Base-by-base conservation (phyloP, 2,888 invertebrate genomes). In the Hirtodrosophila histrioides region DNA sequence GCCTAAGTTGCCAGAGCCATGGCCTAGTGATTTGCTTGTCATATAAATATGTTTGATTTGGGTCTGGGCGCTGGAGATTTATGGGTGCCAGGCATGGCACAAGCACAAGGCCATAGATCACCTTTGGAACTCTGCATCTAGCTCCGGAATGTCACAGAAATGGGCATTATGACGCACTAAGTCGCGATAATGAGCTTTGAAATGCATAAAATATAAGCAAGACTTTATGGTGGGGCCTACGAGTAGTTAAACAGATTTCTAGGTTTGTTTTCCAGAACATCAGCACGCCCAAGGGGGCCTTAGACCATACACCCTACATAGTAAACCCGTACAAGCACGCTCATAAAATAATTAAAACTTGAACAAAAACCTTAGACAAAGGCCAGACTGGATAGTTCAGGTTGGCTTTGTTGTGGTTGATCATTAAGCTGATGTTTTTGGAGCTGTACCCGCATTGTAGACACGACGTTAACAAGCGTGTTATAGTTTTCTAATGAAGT, bases 401-500 rank as follows among this genome's bases (percentile, higher is more conserved):
- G 50, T 62, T 4, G 11, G 36, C 40, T 54, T 53, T 43, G 49
- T 56, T 48, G 53, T 35, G n/a, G 8, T 11, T 37, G 71, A 78
- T 83, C 83, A 73, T 83, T 76, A 73, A 56, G 60, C 24, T 44
- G 46, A 46, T 56, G 44, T 24, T 55, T 17, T 63, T 48, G 51
- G 29, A 57, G 37, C 76, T 75, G 53, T 68, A 62, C 83, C 86
- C 86, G 86, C 67, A 80, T 82, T 68, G 86, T 66, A 49, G 60
- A 86, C 86, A 79, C 46, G 72, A 77, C 65, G 67, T 81, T 84
- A 88, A 84, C 83, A 86, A 84, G 78, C 75, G 61, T 87, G 82
- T 88, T 84, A 86, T 84, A 86, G 84, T 84, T 84, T 84, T 86
- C 88, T 84, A 84, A 84, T 84, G 84, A 84, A 84, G 84, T 84